These are phyloP conservation scores for Anthonomus grandis DNA, from an alignment of 1,140 invertebrate species.

Conservation along the genomic window DNA sequence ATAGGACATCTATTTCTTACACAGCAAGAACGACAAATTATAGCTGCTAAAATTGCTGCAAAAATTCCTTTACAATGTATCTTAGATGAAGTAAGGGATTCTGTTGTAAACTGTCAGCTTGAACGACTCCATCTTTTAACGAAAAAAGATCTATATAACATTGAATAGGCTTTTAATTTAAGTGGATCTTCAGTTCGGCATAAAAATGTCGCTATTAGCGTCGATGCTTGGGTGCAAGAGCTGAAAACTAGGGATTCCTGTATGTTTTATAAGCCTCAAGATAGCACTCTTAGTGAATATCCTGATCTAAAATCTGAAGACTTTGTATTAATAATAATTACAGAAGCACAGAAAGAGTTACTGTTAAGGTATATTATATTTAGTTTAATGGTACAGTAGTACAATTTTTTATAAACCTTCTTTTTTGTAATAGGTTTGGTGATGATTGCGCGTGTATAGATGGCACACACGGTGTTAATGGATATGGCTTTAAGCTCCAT, in stretches of 20 bases:
- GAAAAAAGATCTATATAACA: conserved; percentile 11
- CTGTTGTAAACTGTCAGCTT: background rate
- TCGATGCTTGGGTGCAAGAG: conserved; percentile 16
- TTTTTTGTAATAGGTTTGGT: conserved; percentile 7
- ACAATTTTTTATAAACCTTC: no score
- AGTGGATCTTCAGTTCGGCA: conserved; percentile 2
- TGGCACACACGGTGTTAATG: conserved; percentile 19
- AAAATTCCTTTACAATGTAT: conserved; percentile 1
- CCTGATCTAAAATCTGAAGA: conserved; percentile 20
- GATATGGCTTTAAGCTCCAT: conserved; percentile 18
- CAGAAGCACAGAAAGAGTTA: background rate
- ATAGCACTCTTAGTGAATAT: conserved; percentile 6
- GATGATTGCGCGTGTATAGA: conserved; percentile 26
- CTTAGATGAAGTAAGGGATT: conserved; percentile 10
- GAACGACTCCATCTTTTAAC: background rate
- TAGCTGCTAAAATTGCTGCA: conserved; percentile 2
- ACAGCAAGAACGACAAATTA: background rate
- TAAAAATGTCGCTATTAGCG: conserved; percentile 10
- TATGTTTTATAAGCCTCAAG: conserved; percentile 26
- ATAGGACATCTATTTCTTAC: background rate
- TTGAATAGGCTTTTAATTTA: background rate
- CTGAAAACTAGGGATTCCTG: conserved; percentile 9
- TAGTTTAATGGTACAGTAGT: no score
- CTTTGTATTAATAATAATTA: conserved; percentile 29
- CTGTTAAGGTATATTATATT: no score